Conservation (phyloP, 92 coral and sea anemone species). For the Anthopleura xanthogrammica region DNA sequence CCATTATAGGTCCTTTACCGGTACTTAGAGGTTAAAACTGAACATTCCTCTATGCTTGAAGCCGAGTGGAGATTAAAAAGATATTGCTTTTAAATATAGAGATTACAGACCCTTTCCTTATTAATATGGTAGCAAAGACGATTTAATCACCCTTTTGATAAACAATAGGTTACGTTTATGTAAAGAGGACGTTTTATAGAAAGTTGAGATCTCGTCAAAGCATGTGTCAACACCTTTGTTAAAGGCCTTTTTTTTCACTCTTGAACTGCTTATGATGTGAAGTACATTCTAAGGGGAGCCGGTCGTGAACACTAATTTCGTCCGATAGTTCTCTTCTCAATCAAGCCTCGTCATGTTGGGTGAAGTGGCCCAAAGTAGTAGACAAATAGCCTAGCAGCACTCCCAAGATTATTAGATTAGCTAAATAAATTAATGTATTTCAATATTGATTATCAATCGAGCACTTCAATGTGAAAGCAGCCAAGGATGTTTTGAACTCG, state of each 20-base stretch:
- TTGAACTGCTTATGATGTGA: constrained; percentile 19
- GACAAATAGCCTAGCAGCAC: constrained; percentile 2
- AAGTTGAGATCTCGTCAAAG: constrained; percentile 13
- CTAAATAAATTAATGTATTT: background rate
- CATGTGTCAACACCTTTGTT: constrained; percentile 38
- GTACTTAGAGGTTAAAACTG: constrained; percentile 18
- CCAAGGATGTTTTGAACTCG: background rate
- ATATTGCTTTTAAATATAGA: background rate
- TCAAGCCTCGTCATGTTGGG: background rate
- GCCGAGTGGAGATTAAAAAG: constrained; percentile 2
- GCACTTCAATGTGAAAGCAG: background rate
- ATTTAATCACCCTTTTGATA: constrained; percentile 5
- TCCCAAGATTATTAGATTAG: background rate
- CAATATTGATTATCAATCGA: background rate
- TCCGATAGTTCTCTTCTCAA: background rate
- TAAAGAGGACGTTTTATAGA: constrained; percentile 24
- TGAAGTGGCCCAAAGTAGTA: constrained; percentile 6
- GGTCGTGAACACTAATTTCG: background rate
- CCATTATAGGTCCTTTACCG: constrained; percentile 24
- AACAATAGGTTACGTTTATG: constrained; percentile 5
- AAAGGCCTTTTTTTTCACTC: constrained; percentile 26
- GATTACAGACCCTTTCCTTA: constrained; percentile 10
- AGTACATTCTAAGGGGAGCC: constrained; percentile 12
- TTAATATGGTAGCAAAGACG: background rate
- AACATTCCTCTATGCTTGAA: constrained; percentile 7